Base-by-base conservation (phyloP, 1,140 invertebrate genomes). In the Habropoda laboriosa region DNA sequence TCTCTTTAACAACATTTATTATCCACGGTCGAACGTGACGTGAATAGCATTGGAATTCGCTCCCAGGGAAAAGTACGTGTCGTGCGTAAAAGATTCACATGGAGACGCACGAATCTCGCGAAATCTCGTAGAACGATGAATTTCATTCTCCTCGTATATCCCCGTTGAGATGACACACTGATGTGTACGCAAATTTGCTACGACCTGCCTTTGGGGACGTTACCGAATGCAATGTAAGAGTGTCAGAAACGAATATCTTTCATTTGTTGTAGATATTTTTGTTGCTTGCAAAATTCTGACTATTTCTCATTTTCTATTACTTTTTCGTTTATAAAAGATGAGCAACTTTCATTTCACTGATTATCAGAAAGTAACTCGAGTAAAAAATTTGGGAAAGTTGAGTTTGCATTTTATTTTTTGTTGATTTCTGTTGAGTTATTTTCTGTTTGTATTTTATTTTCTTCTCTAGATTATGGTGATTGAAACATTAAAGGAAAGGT, bases 121-220 rank as follows among this genome's bases (percentile, higher is more conserved):
- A 58, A 74, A 74, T 74, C 58, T 51, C 47, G 18, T 27, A 32
- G n/a, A 30, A 27, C n/a, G 42, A 64, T 24, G 42, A 67, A 51
- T 66, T 66, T 66, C 58, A 42, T 66, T 61, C n/a, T n/a, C 13
- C 27, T 12, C 24, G 21, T 67, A 45, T 30, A 55, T 49, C 18
- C 32, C 24, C 13, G 4, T 0, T 6, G 35, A 42, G 42, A 61
- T 27, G 27, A 47, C 42, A 55, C 71, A 18, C 18, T 38, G 78
- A 82, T 51, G 35, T 60, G 16, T 66, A 40, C 38, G 66, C 42
- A 61, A 81, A 72, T 83, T 77, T 18, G 64, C 64, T 64, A 45
- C 7, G 42, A 21, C 24, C n/a, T 30, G 8, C 24, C 45, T 74
- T n/a, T n/a, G 13, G 42, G 49, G 32, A 68, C 21, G 73, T 42